Evolutionary conservation across 2,113 vertebrate genomes (phyloP).

Genomic region (Capricornis sumatraensis): DNA sequence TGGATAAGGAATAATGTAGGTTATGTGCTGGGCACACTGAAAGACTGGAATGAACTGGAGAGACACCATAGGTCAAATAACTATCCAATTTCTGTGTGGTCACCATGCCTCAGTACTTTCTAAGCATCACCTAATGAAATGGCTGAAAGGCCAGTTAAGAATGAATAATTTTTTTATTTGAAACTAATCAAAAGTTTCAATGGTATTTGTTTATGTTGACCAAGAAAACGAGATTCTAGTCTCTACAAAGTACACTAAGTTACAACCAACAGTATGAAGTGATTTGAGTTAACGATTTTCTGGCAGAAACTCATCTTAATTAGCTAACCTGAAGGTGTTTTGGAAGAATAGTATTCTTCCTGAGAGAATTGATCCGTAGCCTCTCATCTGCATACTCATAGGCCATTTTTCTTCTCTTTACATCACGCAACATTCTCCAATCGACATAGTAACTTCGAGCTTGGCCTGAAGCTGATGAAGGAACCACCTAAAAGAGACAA

Average conservation of each 20-base stretch:
- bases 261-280: neutral
- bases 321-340: slow-evolving; percentile 90
- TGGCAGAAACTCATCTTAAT: neutral
- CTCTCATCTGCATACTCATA: slow-evolving; percentile 91
- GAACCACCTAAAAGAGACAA: slow-evolving; percentile 60
- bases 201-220: neutral
- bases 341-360: slow-evolving; percentile 94
- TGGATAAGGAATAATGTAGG: neutral
- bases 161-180: neutral
- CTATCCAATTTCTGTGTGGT: neutral
- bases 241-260: neutral
- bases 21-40: neutral
- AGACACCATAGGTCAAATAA: neutral
- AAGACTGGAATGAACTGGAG: neutral
- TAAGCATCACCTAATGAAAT: neutral
- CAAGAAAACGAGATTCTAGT: neutral
- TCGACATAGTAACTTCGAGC: slow-evolving; percentile 89
- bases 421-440: slow-evolving; percentile 95
- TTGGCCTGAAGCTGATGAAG: slow-evolving; percentile 72
- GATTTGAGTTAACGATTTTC: neutral
- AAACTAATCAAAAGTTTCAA: neutral
- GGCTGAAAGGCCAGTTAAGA: neutral
- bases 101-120: neutral
- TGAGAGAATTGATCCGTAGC: slow-evolving; percentile 91
- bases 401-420: slow-evolving; percentile 92